Conservation (phyloP, 2,888 invertebrate species). For the Hydrotaea cyrtoneurina region DNA sequence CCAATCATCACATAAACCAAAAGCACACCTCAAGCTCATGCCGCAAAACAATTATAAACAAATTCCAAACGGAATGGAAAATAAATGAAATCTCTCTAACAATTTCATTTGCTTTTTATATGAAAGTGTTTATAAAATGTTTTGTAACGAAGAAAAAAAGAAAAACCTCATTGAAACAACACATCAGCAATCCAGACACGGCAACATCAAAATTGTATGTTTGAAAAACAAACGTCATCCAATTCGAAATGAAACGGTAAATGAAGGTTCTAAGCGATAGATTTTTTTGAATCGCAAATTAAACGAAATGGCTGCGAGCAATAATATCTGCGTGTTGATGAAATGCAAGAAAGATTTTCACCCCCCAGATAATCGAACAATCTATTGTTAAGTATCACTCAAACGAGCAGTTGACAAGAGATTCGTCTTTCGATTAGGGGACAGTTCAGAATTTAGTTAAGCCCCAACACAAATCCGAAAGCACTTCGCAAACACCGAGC, state of each 20-base stretch:
- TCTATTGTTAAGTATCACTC: slow-evolving; percentile 72
- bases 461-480: slow-evolving; percentile 43
- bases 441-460: slow-evolving; percentile 29
- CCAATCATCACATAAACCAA: slow-evolving; percentile 39
- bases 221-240: slow-evolving; percentile 26
- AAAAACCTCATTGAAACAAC: slow-evolving; percentile 44
- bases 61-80: slow-evolving; percentile 2
- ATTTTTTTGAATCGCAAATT: slow-evolving; percentile 48
- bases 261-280: slow-evolving; percentile 43
- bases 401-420: slow-evolving; percentile 52
- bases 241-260: not conserved
- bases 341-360: too few relatives aligned
- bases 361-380: slow-evolving; percentile 78
- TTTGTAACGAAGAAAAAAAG: slow-evolving; percentile 51
- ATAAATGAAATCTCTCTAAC: not conserved
- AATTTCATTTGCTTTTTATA: slow-evolving; percentile 4
- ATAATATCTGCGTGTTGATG: slow-evolving; percentile 81
- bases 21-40: slow-evolving; percentile 66
- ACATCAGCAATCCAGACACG: not conserved
- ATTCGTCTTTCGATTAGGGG: slow-evolving; percentile 62
- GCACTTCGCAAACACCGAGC: slow-evolving; percentile 44
- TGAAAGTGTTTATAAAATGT: slow-evolving; percentile 59
- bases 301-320: slow-evolving; percentile 79
- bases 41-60: slow-evolving; percentile 57
- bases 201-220: slow-evolving; percentile 30